Percentiles rank a stretch among this genome's conserved stretches.
phyloP scores from a whole-genome alignment of 2,888 invertebrate species.

The Lagria hirta region DNA sequence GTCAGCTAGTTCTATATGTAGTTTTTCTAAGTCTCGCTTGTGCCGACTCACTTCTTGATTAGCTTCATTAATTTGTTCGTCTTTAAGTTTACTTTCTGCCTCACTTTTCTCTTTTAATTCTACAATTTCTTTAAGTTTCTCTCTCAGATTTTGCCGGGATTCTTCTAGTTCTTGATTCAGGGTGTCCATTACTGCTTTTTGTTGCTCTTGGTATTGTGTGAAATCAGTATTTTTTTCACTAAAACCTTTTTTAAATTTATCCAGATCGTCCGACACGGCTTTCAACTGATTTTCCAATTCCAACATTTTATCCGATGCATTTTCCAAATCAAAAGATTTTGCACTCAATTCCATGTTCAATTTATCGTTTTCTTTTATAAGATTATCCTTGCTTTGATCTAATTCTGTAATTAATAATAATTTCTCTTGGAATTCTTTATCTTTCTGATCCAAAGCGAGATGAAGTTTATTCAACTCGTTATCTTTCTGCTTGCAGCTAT shows the following conservation, averaged over 20 bases:
- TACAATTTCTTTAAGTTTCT: slow-evolving; percentile 49
- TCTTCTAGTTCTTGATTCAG: slow-evolving; percentile 49
- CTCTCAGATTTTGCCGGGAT: slow-evolving; percentile 44
- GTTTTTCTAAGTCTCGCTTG: slow-evolving; percentile 32
- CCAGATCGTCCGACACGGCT: slow-evolving; percentile 48
- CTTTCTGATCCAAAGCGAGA: slow-evolving; percentile 44
- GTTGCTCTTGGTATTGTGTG: slow-evolving; percentile 46
- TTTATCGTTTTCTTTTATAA: slow-evolving; percentile 44
- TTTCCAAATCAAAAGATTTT: slow-evolving; percentile 59
- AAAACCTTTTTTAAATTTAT: slow-evolving; percentile 47
- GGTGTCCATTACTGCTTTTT: slow-evolving; percentile 42
- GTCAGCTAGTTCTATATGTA: slow-evolving; percentile 35
- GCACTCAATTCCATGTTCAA: slow-evolving; percentile 55
- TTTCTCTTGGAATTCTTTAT: slow-evolving; percentile 37
- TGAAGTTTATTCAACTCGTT: slow-evolving; percentile 32
- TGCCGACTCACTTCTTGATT: slow-evolving; percentile 47
- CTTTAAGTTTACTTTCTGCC: slow-evolving; percentile 40
- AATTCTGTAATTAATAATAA: slow-evolving; percentile 31
- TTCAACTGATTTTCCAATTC: slow-evolving; percentile 40
- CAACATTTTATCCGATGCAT: slow-evolving; percentile 31
- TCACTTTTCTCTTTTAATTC: slow-evolving; percentile 45
- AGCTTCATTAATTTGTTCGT: slow-evolving; percentile 55
- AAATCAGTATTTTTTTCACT: slow-evolving; percentile 43
- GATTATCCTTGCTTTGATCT: slow-evolving; percentile 30
- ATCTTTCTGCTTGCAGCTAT: slow-evolving; percentile 18